Conservation (phyloP, 2,113 vertebrate genomes). For the Barnardius zonarius region DNA sequence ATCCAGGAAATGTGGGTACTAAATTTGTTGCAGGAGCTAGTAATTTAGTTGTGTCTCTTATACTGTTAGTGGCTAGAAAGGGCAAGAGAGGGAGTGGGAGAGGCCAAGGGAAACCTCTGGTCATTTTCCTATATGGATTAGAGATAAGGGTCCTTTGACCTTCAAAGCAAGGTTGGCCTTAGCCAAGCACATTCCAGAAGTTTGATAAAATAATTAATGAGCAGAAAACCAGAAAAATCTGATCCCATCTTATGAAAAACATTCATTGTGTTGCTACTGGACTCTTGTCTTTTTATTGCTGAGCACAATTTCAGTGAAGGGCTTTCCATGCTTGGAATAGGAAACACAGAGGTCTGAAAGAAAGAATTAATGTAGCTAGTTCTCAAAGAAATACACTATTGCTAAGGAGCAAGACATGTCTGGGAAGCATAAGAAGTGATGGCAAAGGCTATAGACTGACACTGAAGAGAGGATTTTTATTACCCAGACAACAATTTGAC, state of each 20-base stretch:
- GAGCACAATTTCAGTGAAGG: neutral
- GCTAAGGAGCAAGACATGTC: neutral
- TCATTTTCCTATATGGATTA: neutral
- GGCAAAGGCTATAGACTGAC: neutral
- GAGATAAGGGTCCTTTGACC: neutral
- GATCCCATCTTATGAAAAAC: neutral
- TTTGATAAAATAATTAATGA: neutral
- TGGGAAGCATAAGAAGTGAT: neutral
- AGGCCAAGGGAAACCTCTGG: neutral
- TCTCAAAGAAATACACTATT: neutral
- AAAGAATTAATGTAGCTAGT: neutral
- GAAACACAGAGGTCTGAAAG: neutral
- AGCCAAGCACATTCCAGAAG: neutral
- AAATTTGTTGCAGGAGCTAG: neutral
- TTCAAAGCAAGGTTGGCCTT: neutral
- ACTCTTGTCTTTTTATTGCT: neutral
- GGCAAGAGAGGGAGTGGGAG: neutral
- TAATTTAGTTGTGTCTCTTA: neutral
- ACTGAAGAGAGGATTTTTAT: neutral
- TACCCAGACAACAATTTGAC: neutral
- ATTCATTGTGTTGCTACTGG: neutral
- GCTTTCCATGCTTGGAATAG: neutral
- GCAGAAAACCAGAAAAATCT: neutral
- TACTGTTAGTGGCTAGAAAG: neutral
- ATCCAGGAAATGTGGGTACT: neutral